Evolutionary conservation across 2,797 vertebrate species (phyloP).

Genomic region (Enteromius treurensis): DNA sequence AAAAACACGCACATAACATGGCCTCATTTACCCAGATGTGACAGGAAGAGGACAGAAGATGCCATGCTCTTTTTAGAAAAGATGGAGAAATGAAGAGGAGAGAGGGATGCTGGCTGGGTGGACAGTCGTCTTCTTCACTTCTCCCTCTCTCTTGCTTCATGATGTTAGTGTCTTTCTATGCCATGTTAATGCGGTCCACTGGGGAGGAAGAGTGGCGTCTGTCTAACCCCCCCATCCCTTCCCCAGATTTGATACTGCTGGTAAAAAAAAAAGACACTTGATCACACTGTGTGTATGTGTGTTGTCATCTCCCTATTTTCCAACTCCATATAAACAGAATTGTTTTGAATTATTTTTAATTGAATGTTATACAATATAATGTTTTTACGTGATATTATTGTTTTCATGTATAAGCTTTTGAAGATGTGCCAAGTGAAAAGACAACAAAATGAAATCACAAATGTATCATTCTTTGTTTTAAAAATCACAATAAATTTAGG

Average conservation of each 20-base stretch:
- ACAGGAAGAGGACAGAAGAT: constrained; percentile 42
- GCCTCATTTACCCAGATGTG: constrained; percentile 58
- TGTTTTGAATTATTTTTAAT: no score
- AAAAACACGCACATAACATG: constrained; percentile 17
- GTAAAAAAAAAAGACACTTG: constrained; percentile 5
- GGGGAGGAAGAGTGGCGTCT: constrained; percentile 29
- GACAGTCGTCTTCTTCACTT: background rate
- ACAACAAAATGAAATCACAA: background rate
- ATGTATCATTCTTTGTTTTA: background rate
- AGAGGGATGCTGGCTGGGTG: constrained; percentile 30
- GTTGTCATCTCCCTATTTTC: background rate
- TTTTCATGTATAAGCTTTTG: background rate
- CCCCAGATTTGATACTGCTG: constrained; percentile 1
- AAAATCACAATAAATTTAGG: background rate
- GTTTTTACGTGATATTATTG: no score
- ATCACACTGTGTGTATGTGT: background rate
- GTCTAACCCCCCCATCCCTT: constrained; percentile 18
- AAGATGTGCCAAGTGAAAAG: background rate
- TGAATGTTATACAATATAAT: no score
- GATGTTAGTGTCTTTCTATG: constrained; percentile 1
- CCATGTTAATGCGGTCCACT: constrained; percentile 22
- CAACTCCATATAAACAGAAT: no score
- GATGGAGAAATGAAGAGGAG: constrained; percentile 32
- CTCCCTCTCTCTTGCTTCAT: constrained; percentile 13
- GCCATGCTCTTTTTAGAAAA: constrained; percentile 36